A percentile compares a stretch with the other conserved stretches of the same genome.
These are phyloP conservation scores for Synergus umbraculus DNA, from an alignment of 2,888 invertebrate species.

Conservation along the genomic window DNA sequence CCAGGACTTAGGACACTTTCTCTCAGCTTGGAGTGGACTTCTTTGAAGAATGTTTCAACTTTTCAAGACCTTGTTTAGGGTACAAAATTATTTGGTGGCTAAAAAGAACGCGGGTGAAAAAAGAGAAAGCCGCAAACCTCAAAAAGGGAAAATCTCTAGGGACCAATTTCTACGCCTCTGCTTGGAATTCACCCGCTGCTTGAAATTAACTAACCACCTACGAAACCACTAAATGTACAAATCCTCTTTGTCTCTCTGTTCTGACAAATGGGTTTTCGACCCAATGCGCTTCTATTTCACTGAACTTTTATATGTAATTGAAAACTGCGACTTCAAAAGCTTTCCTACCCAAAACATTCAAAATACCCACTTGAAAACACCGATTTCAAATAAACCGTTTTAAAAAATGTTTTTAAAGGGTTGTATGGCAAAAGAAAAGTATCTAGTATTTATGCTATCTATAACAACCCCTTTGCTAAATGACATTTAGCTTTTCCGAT, in stretches of 20 bases:
- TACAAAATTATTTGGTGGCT: conserved; percentile 36
- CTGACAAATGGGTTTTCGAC: conserved; percentile 35
- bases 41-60: conserved; percentile 18
- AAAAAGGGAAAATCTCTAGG: conserved; percentile 31
- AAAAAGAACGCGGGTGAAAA: conserved; percentile 25
- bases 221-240: conserved; percentile 39
- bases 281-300: conserved; percentile 28
- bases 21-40: conserved; percentile 7
- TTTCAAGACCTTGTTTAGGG: conserved; percentile 29
- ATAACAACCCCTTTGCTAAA: background rate
- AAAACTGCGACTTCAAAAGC: background rate
- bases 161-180: conserved; percentile 36
- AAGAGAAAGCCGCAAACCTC: conserved; percentile 40
- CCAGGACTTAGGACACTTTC: conserved; percentile 37
- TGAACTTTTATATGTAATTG: conserved; percentile 24
- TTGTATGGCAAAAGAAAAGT: background rate
- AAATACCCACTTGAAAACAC: conserved; percentile 1
- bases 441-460: background rate
- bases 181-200: conserved; percentile 32
- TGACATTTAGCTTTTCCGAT: conserved; percentile 34
- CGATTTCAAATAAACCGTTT: background rate
- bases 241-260: conserved; percentile 37
- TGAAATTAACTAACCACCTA: conserved; percentile 41
- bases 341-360: background rate
- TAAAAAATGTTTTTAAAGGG: background rate